Evolutionary conservation across 2,888 invertebrate genomes (phyloP).

Genomic region (Drosophila neonasuta): DNA sequence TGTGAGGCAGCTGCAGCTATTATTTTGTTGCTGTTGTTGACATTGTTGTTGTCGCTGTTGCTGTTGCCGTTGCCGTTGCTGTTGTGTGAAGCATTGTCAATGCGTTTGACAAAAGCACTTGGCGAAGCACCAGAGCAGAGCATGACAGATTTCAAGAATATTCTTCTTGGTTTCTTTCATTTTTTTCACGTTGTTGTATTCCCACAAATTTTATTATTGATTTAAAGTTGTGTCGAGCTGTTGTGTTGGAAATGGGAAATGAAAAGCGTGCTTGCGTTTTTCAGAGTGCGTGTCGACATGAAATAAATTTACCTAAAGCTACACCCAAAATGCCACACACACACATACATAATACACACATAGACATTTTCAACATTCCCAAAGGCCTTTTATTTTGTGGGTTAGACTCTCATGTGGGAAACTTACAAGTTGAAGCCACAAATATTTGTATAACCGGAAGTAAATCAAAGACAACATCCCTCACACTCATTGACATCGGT

Average conservation of each 20-base stretch:
- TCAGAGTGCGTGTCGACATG: conserved; percentile 57
- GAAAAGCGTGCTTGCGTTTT: conserved; percentile 39
- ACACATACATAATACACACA: not conserved
- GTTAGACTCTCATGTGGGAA: not conserved
- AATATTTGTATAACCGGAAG: conserved; percentile 52
- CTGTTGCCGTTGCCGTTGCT: conserved; percentile 38
- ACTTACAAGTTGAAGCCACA: conserved; percentile 40
- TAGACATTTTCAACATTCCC: not conserved
- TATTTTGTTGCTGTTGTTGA: conserved; percentile 13
- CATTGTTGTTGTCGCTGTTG: conserved; percentile 1
- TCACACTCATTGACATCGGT: conserved; percentile 11
- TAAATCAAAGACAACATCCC: conserved; percentile 47
- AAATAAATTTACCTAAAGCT: conserved; percentile 68
- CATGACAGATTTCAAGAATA: conserved; percentile 64
- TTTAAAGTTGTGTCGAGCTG: conserved; percentile 67
- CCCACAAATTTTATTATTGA: conserved; percentile 56
- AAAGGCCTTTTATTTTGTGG: conserved; percentile 8
- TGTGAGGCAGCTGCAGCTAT: conserved; percentile 50
- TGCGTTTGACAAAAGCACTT: conserved; percentile 75
- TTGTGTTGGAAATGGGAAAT: conserved; percentile 40
- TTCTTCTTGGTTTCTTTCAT: conserved; percentile 10
- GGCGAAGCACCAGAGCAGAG: conserved; percentile 41
- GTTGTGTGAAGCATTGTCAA: conserved; percentile 65
- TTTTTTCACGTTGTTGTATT: conserved; percentile 5
- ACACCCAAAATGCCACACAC: conserved; percentile 16